These are phyloP conservation scores for Urocitellus parryii DNA, from an alignment of 2,113 vertebrate genomes.

Conservation along the genomic window DNA sequence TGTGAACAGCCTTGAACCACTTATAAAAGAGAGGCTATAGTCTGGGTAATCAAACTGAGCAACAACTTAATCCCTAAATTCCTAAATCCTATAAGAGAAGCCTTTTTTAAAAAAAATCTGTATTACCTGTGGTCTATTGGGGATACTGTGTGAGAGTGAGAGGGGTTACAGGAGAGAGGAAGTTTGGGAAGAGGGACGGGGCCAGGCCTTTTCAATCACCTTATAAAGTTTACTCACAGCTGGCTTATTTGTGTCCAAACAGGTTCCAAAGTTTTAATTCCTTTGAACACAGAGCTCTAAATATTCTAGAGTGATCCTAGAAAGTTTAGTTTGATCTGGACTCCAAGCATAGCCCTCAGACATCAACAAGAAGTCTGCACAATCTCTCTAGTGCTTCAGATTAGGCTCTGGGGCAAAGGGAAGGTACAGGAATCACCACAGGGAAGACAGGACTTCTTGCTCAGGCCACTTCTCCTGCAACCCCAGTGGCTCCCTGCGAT, in stretches of 20 bases:
- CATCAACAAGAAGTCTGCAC: not conserved
- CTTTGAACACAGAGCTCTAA: not conserved
- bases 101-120: not conserved
- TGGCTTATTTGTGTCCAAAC: not conserved
- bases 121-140: not conserved
- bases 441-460: not conserved
- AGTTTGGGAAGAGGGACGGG: not conserved
- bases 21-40: not conserved
- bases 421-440: rapidly evolving
- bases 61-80: not conserved
- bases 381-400: not conserved
- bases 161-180: not conserved
- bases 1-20: not conserved
- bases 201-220: not conserved
- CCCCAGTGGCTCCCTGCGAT: rapidly evolving
- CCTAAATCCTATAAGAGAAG: not conserved
- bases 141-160: not conserved
- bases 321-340: slow-evolving; percentile 1
- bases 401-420: not conserved
- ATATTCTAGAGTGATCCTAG: not conserved
- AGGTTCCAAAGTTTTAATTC: not conserved
- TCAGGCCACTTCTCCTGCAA: not conserved
- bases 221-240: not conserved
- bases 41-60: not conserved
- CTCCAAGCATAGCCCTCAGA: not conserved